These are phyloP conservation scores for Pheosia tremula DNA, from an alignment of 2,888 invertebrate genomes.

Conservation along the genomic window DNA sequence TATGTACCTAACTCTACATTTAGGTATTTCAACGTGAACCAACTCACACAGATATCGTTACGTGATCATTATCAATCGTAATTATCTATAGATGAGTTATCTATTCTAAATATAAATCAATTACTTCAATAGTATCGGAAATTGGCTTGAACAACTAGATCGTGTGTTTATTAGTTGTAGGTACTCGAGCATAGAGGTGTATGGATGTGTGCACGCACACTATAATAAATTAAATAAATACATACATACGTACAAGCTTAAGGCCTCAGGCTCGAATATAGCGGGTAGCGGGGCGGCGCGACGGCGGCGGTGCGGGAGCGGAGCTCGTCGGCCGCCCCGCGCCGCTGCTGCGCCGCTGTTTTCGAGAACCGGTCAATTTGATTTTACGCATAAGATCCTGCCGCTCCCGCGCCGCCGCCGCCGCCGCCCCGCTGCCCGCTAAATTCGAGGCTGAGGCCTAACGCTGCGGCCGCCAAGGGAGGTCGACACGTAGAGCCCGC, in stretches of 20 bases:
- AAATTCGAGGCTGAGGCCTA: too few species aligned
- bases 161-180: conserved; percentile 21
- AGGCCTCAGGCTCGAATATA: too few species aligned
- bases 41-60: conserved; percentile 51
- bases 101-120: neutral
- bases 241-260: conserved; percentile 53
- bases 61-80: conserved; percentile 14
- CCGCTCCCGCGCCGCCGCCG: too few species aligned
- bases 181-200: conserved; percentile 20
- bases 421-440: too few species aligned
- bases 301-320: too few species aligned
- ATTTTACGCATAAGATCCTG: too few species aligned
- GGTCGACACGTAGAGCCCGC: conserved; percentile 56
- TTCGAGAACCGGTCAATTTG: too few species aligned
- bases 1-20: conserved; percentile 52
- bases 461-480: conserved; percentile 59
- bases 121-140: neutral
- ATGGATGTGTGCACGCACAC: conserved; percentile 36
- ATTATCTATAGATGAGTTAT: neutral
- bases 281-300: too few species aligned
- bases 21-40: conserved; percentile 55
- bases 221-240: conserved; percentile 65
- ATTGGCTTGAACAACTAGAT: neutral
- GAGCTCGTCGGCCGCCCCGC: too few species aligned
- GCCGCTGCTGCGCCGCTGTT: too few species aligned